Percentiles rank a stretch among this genome's conserved stretches.
Conservation (phyloP, 37 sponge, comb jelly and placozoan genomes). For the Hormiphora californensis region DNA sequence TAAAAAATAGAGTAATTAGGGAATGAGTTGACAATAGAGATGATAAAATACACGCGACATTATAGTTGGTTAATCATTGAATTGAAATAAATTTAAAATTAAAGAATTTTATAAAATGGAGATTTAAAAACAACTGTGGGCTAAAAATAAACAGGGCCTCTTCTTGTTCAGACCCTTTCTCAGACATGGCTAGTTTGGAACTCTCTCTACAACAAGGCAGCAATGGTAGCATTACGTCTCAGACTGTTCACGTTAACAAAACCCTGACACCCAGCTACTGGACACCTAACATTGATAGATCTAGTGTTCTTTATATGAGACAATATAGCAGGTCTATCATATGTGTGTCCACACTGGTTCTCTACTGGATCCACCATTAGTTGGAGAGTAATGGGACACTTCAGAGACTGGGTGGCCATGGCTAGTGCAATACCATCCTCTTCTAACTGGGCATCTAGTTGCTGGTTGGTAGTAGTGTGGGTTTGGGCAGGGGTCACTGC, state of each 20-base stretch:
- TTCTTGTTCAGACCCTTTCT: too few relatives aligned
- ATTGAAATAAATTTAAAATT: neutral
- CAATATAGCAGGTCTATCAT: neutral
- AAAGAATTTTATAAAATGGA: neutral
- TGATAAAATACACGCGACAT: neutral
- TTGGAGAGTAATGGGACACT: constrained; percentile 19
- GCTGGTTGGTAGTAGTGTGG: too few relatives aligned
- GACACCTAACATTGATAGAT: constrained; percentile 7
- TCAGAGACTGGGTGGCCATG: constrained; percentile 1
- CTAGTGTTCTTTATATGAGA: neutral
- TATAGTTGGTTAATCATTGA: neutral
- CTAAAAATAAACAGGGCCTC: too few relatives aligned
- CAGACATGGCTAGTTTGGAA: neutral
- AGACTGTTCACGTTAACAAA: neutral
- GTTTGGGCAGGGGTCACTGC: too few relatives aligned
- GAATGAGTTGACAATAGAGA: neutral
- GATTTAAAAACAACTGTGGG: neutral
- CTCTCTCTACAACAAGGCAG: constrained; percentile 1
- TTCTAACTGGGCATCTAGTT: constrained; percentile 6
- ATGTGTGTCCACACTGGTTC: constrained; percentile 49
- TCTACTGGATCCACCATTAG: neutral
- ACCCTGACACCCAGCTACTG: constrained; percentile 9
- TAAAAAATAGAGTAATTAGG: neutral
- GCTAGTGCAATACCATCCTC: constrained; percentile 14
- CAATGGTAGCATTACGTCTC: neutral